Percentiles rank a stretch among this genome's conserved stretches.
phyloP scores from a whole-genome alignment of 1,140 invertebrate genomes.

The Amphibalanus amphitrite region DNA sequence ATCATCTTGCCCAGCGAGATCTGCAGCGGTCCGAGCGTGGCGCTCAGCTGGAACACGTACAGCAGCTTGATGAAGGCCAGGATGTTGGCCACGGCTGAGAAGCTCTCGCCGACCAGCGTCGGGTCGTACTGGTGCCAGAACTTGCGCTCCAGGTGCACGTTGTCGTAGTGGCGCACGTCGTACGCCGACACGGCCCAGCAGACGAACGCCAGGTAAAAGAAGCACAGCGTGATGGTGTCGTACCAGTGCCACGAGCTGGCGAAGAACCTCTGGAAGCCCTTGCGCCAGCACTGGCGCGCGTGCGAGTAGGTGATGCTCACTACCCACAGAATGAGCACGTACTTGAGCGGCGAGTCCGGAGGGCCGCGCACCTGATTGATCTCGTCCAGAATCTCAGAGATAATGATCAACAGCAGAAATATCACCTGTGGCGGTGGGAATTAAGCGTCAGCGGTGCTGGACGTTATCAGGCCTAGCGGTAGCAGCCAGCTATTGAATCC shows the following conservation, averaged over 20 bases:
- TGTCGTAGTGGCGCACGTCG: constrained; percentile 1
- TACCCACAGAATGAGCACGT: not conserved
- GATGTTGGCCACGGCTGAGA: constrained; percentile 90
- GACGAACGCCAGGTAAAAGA: not conserved
- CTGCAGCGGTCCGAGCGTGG: constrained; percentile 69
- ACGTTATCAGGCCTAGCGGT: too few relatives aligned
- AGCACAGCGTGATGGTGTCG: constrained; percentile 13
- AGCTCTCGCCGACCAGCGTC: constrained; percentile 79
- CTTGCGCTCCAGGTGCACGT: not conserved
- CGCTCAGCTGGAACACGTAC: constrained; percentile 79
- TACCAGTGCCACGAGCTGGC: constrained; percentile 25
- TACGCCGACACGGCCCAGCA: not conserved
- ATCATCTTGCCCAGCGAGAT: constrained; percentile 68
- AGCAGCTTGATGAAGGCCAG: constrained; percentile 73
- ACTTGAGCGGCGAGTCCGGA: not conserved
- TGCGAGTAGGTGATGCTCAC: not conserved
- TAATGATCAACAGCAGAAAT: too few relatives aligned
- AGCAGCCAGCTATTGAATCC: too few relatives aligned
- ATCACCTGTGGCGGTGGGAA: too few relatives aligned
- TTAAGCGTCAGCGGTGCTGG: too few relatives aligned
- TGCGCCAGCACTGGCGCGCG: not conserved
- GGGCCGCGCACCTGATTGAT: not conserved
- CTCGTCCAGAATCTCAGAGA: too few relatives aligned
- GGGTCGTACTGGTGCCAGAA: too few relatives aligned
- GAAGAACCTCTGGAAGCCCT: not conserved